phyloP scores from a whole-genome alignment of 1,140 invertebrate species.

The Hypothenemus hampei region DNA sequence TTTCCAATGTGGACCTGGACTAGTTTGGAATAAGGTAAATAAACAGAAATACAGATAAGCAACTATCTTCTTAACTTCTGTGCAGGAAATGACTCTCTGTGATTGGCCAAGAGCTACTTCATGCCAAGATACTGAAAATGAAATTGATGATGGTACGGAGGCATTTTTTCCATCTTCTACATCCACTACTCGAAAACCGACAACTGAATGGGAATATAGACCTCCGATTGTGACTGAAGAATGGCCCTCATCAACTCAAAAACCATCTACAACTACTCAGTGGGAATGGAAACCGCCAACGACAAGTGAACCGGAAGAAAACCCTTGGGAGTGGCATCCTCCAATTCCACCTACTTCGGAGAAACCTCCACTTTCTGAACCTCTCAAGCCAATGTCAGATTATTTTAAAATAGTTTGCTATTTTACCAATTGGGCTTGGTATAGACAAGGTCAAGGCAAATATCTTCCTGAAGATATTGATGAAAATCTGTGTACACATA shows the following conservation, averaged over 20 bases:
- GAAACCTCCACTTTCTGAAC: slow-evolving; percentile 34
- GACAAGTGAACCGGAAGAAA: slow-evolving; percentile 27
- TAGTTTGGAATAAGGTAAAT: slow-evolving; percentile 71
- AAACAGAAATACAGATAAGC: not conserved
- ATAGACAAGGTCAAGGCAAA: slow-evolving; percentile 73
- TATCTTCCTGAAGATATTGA: slow-evolving; percentile 83
- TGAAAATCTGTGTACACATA: slow-evolving; percentile 80
- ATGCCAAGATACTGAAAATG: slow-evolving; percentile 48
- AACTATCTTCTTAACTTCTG: not conserved
- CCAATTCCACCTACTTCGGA: slow-evolving; percentile 37
- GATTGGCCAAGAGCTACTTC: slow-evolving; percentile 73
- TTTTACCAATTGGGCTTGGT: slow-evolving; percentile 94
- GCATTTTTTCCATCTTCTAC: too few relatives aligned
- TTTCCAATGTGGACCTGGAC: slow-evolving; percentile 65
- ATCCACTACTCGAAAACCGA: too few relatives aligned
- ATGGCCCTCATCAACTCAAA: slow-evolving; percentile 11
- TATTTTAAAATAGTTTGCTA: slow-evolving; percentile 80
- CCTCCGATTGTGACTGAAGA: slow-evolving; percentile 6
- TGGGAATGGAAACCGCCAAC: slow-evolving; percentile 30
- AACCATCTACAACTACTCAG: slow-evolving; percentile 6
- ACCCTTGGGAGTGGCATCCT: slow-evolving; percentile 35
- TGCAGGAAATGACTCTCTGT: slow-evolving; percentile 56
- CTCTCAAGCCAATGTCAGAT: slow-evolving; percentile 38
- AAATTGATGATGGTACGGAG: slow-evolving; percentile 23
- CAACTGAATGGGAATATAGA: not conserved